These are phyloP conservation scores for Albula glossodonta DNA, from an alignment of 2,113 vertebrate genomes.

Conservation along the genomic window DNA sequence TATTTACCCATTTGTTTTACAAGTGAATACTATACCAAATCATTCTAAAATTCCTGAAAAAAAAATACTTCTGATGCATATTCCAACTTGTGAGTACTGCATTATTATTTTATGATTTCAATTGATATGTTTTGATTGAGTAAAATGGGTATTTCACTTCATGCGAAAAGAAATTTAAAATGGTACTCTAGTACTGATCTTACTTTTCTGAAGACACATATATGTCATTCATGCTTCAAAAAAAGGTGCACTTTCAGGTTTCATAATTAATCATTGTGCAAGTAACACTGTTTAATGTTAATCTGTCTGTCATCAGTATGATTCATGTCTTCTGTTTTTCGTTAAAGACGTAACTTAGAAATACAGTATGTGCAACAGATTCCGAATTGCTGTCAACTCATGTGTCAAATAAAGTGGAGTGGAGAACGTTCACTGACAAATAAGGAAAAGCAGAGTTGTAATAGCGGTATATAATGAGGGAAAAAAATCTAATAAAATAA, in stretches of 20 bases:
- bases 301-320: neutral
- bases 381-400: conserved; percentile 10
- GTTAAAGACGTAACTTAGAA: neutral
- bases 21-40: no score
- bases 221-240: neutral
- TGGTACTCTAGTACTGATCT: neutral
- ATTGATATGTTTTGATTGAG: neutral
- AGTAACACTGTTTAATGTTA: neutral
- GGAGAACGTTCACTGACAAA: neutral
- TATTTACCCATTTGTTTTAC: no score
- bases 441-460: neutral
- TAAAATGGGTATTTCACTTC: neutral
- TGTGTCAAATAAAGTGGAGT: neutral
- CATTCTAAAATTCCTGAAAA: no score
- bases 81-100: neutral
- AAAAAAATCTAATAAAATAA: conserved; percentile 1
- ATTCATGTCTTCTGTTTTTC: conserved; percentile 21
- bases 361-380: conserved; percentile 10
- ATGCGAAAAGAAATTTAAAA: neutral
- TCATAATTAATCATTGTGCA: conserved; percentile 9
- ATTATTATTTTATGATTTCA: neutral
- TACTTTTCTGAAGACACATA: neutral
- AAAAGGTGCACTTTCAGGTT: conserved; percentile 16
- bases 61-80: no score
- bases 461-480: neutral